A percentile compares a stretch with the other conserved stretches of the same genome.
Conservation (phyloP, 2,113 vertebrate species). For the Mormyrus iriodes region DNA sequence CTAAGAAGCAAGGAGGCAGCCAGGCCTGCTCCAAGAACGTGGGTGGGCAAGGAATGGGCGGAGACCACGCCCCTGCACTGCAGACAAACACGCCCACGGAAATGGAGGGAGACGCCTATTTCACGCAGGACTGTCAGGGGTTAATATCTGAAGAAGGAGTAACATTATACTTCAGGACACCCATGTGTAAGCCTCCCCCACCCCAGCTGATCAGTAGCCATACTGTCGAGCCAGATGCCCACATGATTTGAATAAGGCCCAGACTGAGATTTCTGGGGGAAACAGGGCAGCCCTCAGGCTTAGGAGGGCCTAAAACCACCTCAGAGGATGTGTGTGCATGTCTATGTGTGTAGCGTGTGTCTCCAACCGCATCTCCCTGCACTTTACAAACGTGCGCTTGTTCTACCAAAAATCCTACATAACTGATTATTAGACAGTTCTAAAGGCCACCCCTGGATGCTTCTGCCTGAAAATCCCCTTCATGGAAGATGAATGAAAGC, state of each 20-base stretch:
- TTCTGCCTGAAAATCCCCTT: background rate
- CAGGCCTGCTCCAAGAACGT: background rate
- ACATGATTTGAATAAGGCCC: constrained; percentile 24
- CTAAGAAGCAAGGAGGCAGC: background rate
- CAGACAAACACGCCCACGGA: background rate
- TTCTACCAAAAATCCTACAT: background rate
- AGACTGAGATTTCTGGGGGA: constrained; percentile 16
- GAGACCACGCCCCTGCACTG: background rate
- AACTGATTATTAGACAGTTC: background rate
- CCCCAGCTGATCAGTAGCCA: background rate
- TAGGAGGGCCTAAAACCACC: background rate
- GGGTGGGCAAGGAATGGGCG: background rate
- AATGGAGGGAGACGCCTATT: background rate
- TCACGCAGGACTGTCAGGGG: background rate
- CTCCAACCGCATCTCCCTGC: background rate
- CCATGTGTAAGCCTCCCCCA: constrained; percentile 10
- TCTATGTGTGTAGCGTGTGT: constrained; percentile 3
- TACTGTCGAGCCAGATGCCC: constrained; percentile 1
- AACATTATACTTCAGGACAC: constrained; percentile 19
- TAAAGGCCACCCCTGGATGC: background rate
- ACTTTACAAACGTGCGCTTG: background rate
- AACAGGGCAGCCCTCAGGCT: background rate
- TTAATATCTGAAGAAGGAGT: background rate
- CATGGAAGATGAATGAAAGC: background rate
- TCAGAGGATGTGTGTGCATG: background rate